Percentiles rank a stretch among this genome's conserved stretches.
These are phyloP conservation scores for Tenthredo livida DNA, from an alignment of 2,888 invertebrate species.

Conservation along the genomic window DNA sequence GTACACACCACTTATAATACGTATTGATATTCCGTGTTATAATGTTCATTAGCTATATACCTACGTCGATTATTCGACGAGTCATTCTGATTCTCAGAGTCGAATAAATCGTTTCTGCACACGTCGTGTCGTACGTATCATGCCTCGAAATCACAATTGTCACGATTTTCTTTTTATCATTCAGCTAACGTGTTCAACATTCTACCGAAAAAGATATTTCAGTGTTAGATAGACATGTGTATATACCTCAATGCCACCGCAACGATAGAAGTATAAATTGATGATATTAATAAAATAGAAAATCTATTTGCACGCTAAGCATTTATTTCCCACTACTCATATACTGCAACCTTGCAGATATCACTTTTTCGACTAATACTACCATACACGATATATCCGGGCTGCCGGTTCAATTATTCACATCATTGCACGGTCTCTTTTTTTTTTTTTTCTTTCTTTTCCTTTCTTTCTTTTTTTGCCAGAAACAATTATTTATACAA, in stretches of 20 bases:
- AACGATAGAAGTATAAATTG: background rate
- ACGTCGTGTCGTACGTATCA: background rate
- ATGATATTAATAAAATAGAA: background rate
- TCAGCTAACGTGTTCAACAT: background rate
- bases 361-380: background rate
- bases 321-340: background rate
- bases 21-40: background rate
- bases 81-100: background rate
- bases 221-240: too few species aligned
- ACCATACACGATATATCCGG: too few species aligned
- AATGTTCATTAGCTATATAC: background rate
- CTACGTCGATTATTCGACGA: background rate
- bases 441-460: background rate
- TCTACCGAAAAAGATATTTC: background rate
- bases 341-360: slow-evolving; percentile 3
- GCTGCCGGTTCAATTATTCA: background rate
- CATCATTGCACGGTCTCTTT: background rate
- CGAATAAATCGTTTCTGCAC: background rate
- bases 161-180: background rate
- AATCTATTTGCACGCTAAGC: background rate
- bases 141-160: background rate
- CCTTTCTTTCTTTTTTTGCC: too few species aligned
- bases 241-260: too few species aligned
- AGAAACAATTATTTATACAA: too few species aligned
- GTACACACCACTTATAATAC: background rate